These are phyloP conservation scores for Lagodon rhomboides DNA, from an alignment of 2,797 vertebrate species.

Conservation along the genomic window DNA sequence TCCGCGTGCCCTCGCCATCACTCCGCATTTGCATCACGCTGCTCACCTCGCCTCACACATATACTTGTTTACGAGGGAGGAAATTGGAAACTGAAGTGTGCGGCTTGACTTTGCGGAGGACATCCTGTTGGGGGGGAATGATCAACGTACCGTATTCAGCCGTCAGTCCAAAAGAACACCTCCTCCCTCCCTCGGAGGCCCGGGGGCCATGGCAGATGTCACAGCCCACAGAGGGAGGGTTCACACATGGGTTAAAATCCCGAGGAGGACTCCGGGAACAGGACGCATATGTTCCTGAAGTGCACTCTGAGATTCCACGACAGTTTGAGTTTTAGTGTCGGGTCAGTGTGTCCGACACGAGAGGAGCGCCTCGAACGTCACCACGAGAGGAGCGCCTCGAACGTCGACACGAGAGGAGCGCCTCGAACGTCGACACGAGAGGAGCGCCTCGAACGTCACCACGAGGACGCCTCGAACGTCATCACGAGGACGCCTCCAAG, in stretches of 20 bases:
- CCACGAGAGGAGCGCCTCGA: not conserved
- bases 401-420: not conserved
- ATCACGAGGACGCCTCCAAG: not conserved
- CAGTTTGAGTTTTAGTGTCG: constrained; percentile 11
- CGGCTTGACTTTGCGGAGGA: constrained; percentile 67
- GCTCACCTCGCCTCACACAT: constrained; percentile 38
- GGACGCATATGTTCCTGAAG: constrained; percentile 50
- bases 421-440: too few species aligned
- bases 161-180: constrained; percentile 30
- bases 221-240: constrained; percentile 23
- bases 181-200: constrained; percentile 7
- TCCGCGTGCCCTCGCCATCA: constrained; percentile 41
- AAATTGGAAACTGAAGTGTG: constrained; percentile 57
- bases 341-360: constrained; percentile 9
- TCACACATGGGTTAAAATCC: constrained; percentile 32
- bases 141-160: constrained; percentile 49
- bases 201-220: constrained; percentile 65
- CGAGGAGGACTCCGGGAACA: constrained; percentile 16
- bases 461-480: too few species aligned
- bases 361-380: not conserved
- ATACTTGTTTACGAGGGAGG: constrained; percentile 46
- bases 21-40: constrained; percentile 57
- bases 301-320: not conserved
- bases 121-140: constrained; percentile 42
- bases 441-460: too few species aligned